phyloP scores from a whole-genome alignment of 2,113 vertebrate genomes.

The Egretta garzetta region DNA sequence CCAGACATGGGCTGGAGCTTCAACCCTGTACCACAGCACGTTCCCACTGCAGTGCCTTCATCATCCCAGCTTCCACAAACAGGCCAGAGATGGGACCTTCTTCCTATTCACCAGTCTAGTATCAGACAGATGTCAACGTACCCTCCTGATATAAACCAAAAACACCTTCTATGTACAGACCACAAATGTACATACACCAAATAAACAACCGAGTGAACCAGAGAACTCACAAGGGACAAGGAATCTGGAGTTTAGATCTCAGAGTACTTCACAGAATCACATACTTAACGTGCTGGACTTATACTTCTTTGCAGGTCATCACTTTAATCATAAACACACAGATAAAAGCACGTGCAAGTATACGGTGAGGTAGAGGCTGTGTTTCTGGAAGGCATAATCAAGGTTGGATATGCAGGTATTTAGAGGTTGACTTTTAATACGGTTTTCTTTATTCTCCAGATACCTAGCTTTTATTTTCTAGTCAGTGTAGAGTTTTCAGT shows the following conservation, averaged over 20 bases:
- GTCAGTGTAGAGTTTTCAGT: neutral
- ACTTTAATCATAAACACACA: constrained; percentile 20
- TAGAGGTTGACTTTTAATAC: neutral
- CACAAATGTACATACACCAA: constrained; percentile 49
- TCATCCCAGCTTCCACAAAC: constrained; percentile 71
- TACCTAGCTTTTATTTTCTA: neutral
- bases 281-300: neutral
- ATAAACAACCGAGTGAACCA: constrained; percentile 24
- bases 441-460: neutral
- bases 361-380: neutral
- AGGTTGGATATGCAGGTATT: neutral
- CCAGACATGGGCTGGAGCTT: constrained; percentile 68
- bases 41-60: constrained; percentile 67
- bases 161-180: constrained; percentile 66
- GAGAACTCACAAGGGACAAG: constrained; percentile 21
- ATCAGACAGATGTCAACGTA: constrained; percentile 64
- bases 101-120: constrained; percentile 71
- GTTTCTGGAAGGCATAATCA: constrained; percentile 46
- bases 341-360: constrained; percentile 10
- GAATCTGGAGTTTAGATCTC: constrained; percentile 11
- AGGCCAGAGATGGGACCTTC: constrained; percentile 65
- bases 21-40: constrained; percentile 66
- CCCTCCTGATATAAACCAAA: constrained; percentile 70
- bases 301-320: neutral
- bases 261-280: neutral